Evolutionary conservation across 2,113 vertebrate genomes (phyloP), one percentile per base, ranked within the genome.

Genomic region (Hypomesus transpacificus): DNA sequence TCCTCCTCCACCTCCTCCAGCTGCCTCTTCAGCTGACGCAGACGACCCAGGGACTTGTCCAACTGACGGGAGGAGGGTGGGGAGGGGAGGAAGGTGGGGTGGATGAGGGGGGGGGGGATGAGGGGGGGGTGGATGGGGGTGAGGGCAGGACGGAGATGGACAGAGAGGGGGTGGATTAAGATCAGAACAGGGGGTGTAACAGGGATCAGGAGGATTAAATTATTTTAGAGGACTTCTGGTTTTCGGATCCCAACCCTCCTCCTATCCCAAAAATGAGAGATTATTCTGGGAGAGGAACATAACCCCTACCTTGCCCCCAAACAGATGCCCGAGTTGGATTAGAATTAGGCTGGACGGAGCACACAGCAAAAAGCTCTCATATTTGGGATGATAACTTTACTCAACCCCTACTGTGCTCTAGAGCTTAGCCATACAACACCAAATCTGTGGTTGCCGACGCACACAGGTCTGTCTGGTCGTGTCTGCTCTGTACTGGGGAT

Each of bases 1-100:
- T 99, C 97, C 87, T 99, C 97, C 72, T 99, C 97, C 0, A 96
- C 95, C 79, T 99, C 97, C 85, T 99, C 97, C 65, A 98, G 91
- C 89, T 99, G 96, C 68, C 96, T 88, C 85, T 99, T 99, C 86
- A 99, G 92, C 91, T 99, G 97, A 89, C 95, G 96, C 91, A 98
- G 83, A 73, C 95, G 93, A 9, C 88, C 86, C 68, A 95, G 95
- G 0, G 94, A 95, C 85, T 92, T 92, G 72, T 93, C 91, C 89
- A 92, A 70, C 91, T 92, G 71, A 16, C 22, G 9, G 18, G 28
- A 34, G 5, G 14, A 56, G 46, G 46, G 60, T 80, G 2, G 87
- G 82, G 4, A 80, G 0, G 28, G 26, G 20, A 8, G 20, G 17
- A 53, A 13, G 50, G 26, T 8, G 24, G 34, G 59, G 58, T 70